Evolutionary conservation across 2,797 vertebrate genomes (phyloP).

Genomic region (Chaenodraco wilsoni): DNA sequence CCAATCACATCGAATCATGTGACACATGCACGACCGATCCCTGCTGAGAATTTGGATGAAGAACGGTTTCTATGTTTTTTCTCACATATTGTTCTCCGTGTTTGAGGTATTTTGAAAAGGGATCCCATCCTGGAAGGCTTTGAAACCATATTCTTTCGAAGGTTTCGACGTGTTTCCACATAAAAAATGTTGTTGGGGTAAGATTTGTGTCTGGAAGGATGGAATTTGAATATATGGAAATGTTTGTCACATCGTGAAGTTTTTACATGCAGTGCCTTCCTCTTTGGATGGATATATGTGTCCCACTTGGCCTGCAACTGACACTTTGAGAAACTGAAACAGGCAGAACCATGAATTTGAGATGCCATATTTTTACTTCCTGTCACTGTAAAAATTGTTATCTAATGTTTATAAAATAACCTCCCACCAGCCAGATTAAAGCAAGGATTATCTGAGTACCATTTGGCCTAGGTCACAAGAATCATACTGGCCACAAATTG

Average conservation of each 20-base stretch:
- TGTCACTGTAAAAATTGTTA: conserved; percentile 20
- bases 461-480: conserved; percentile 4
- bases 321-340: conserved; percentile 14
- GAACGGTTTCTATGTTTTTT: background rate
- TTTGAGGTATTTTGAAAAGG: conserved; percentile 44
- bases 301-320: conserved; percentile 13
- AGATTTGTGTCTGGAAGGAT: conserved; percentile 30
- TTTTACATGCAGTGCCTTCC: background rate
- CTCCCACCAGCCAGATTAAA: conserved; percentile 31
- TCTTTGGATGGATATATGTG: conserved; percentile 5
- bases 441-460: conserved; percentile 32
- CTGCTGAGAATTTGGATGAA: background rate
- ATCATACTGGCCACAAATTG: conserved; percentile 11
- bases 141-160: conserved; percentile 30
- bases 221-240: conserved; percentile 34
- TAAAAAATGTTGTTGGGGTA: conserved; percentile 22
- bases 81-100: conserved; percentile 24
- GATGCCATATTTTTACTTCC: background rate
- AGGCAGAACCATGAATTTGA: conserved; percentile 1
- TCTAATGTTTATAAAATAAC: conserved; percentile 38
- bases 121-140: conserved; percentile 10
- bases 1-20: conserved; percentile 27
- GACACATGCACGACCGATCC: conserved; percentile 3
- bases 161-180: conserved; percentile 36
- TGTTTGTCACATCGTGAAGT: conserved; percentile 9